Base-by-base conservation (phyloP, 2,113 vertebrate genomes). In the Numenius arquata region DNA sequence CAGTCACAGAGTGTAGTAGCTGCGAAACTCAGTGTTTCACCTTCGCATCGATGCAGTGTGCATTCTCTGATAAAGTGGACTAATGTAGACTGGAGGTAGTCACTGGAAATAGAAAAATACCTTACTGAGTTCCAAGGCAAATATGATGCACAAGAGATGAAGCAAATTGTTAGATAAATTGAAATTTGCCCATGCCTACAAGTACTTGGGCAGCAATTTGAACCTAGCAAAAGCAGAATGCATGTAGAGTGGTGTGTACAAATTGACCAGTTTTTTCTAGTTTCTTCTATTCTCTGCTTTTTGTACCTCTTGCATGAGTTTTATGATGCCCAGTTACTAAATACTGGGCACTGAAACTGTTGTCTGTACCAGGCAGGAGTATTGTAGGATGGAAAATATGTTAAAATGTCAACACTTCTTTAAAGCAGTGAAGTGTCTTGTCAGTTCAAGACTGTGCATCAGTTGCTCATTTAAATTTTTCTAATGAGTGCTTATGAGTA, bases 391-490 rank as follows among this genome's bases (percentile, higher is more conserved):
- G 32, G 63, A 88, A 92, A 95, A 91, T 77, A 70, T 30, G 55
- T 90, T 75, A 40, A 90, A 94, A 80, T 80, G 83, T 59, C 76
- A 74, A 88, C 40, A 73, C 79, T 90, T 85, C 58, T 85, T 70
- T 32, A 90, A 71, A 92, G 50, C 83, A 90, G 55, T 74, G 63
- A 83, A 92, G 40, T 65, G 43, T 61, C 70, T 66, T 88, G 77
- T 91, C 74, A 88, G 58, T 68, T 95, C 52, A 89, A 87, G 77
- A 32, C 61, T 63, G 15, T 73, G 55, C 58, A 72, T 95, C 91
- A 82, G 36, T 93, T 91, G 89, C 62, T 93, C 89, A 89, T 89
- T 76, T 88, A 56, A 68, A 95, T 95, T 95, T 89, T 89, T 61
- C 62, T 96, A 95, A 85, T 91, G 74, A 96, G 87, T 52, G 48